Base-by-base conservation (phyloP, 2,113 vertebrate species). In the Apus apus region DNA sequence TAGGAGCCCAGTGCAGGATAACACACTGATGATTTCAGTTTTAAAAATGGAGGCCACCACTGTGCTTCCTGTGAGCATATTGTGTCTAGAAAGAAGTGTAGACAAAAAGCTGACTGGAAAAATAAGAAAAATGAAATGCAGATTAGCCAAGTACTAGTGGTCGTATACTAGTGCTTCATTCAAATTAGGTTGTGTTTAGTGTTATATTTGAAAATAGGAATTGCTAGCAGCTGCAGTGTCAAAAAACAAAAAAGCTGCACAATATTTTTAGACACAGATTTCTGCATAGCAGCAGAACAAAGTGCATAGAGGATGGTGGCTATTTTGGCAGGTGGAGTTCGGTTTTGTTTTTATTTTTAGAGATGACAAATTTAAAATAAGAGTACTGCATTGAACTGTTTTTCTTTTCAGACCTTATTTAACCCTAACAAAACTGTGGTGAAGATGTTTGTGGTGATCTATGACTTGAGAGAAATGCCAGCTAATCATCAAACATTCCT, bases 361-460 rank as follows among this genome's bases (percentile, higher is more conserved):
- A 38, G 38, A 38, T 38, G 38, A 38, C 38, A 56, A 53, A 51
- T 67, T 71, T 43, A 56, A n/a, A n/a, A n/a, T n/a, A n/a, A 71
- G 53, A 56, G 15, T 72, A 34, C 30, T 43, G 30, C 90, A 77
- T 90, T 83, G 58, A 80, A 73, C 66, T 90, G n/a, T 89, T 95
- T 75, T 90, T 97, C 62, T 95, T 97, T 96, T 82, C 96, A 99
- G 99, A 99, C 99, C 99, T 99, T 99, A 99, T 99, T 99, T 97
- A 99, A 99, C 97, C 99, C 99, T 94, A 99, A 99, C 98, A 99
- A 99, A 98, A 99, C 99, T 77, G 99, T 99, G 98, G 99, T 99
- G 97, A 99, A 99, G 98, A 99, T 99, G 99, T 99, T 99, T 98
- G 99, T 99, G 97, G 99, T 99, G 98, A 98, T 99, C 97, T 99